Evolutionary conservation across 2,797 vertebrate species (phyloP).

Genomic region (Chaunax sp.): DNA sequence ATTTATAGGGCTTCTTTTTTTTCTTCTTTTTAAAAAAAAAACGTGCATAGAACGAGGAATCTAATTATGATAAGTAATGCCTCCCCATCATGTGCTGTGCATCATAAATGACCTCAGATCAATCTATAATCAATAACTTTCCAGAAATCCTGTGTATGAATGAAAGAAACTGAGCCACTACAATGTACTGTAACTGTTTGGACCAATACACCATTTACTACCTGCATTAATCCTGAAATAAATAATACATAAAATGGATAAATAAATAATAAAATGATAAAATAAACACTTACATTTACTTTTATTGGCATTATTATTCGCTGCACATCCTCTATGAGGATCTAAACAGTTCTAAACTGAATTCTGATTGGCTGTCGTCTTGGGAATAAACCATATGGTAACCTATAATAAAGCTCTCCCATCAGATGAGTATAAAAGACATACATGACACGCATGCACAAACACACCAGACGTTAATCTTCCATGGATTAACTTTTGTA

Average conservation of each 20-base stretch:
- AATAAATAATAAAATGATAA: background rate
- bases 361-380: background rate
- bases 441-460: background rate
- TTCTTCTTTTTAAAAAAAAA: background rate
- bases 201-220: background rate
- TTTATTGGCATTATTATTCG: too few species aligned
- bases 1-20: background rate
- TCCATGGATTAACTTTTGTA: slow-evolving; percentile 25
- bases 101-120: slow-evolving; percentile 53
- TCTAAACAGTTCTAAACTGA: too few species aligned
- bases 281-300: background rate
- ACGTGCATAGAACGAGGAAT: background rate
- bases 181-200: background rate
- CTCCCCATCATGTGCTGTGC: slow-evolving; percentile 44
- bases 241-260: too few species aligned
- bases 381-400: background rate
- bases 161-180: background rate
- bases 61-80: background rate
- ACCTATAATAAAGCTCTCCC: background rate
- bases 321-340: background rate
- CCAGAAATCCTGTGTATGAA: background rate
- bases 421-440: background rate
- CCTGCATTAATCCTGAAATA: too few species aligned
- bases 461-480: slow-evolving; percentile 48
- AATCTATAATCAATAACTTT: slow-evolving; percentile 47